Evolutionary conservation across 2,888 invertebrate genomes (phyloP).

Genomic region (Drosophila histrio): DNA sequence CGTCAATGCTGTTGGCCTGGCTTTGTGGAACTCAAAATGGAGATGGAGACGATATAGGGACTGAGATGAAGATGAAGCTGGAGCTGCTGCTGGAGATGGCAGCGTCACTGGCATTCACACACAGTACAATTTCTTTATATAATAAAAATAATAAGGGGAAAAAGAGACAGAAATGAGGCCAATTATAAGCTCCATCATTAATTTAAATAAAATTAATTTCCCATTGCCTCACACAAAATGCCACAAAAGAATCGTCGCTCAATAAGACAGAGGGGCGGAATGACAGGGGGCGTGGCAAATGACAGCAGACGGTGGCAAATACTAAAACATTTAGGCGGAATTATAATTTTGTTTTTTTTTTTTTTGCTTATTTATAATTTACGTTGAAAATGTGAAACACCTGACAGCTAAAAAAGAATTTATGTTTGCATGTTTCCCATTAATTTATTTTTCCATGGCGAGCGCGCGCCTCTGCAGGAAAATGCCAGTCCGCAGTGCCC

Average conservation of each 20-base stretch:
- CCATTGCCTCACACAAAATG: conserved; percentile 44
- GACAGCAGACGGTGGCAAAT: conserved; percentile 70
- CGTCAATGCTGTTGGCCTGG: conserved; percentile 18
- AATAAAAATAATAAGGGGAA: conserved; percentile 18
- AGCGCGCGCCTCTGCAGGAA: conserved; percentile 43
- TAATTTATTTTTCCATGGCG: conserved; percentile 77
- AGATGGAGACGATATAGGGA: conserved; percentile 21
- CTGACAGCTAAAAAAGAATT: conserved; percentile 81
- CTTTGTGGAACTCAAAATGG: conserved; percentile 30
- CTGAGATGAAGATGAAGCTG: conserved; percentile 11
- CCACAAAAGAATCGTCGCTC: conserved; percentile 57
- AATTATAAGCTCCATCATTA: conserved; percentile 78
- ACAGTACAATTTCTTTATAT: conserved; percentile 47
- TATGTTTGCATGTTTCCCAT: conserved; percentile 82
- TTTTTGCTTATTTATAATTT: conserved; percentile 74
- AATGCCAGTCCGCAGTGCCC: conserved; percentile 31
- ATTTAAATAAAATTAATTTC: conserved; percentile 77
- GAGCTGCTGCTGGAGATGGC: conserved; percentile 30
- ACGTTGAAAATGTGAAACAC: conserved; percentile 80
- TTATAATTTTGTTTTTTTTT: conserved; percentile 71
- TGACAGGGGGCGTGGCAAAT: conserved; percentile 9
- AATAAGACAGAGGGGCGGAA: conserved; percentile 20
- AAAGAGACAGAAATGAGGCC: conserved; percentile 64
- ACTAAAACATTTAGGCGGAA: conserved; percentile 73
- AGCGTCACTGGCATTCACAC: conserved; percentile 33